Conservation (phyloP, 2,113 vertebrate species). For the Salvelinus alpinus region DNA sequence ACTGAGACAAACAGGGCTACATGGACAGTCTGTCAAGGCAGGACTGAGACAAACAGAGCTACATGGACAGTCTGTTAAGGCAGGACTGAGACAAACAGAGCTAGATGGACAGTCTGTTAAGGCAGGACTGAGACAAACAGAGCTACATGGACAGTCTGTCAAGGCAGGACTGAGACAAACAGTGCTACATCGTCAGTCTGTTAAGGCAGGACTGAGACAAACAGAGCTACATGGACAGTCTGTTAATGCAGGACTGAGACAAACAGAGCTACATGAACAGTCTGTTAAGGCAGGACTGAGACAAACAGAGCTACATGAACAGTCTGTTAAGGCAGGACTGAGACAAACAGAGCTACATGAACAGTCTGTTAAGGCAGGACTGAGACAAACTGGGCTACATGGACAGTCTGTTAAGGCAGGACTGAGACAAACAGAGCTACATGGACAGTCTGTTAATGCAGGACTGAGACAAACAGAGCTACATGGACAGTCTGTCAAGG, state of each 20-base stretch:
- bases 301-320: conserved; percentile 21
- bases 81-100: conserved; percentile 24
- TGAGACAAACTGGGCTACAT: conserved; percentile 29
- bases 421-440: conserved; percentile 28
- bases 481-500: too few relatives aligned
- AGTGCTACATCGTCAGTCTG: conserved; percentile 1
- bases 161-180: conserved; percentile 18
- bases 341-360: conserved; percentile 28
- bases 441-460: too few relatives aligned
- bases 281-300: neutral
- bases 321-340: too few relatives aligned
- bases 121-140: conserved; percentile 18
- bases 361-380: too few relatives aligned
- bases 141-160: neutral
- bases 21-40: too few relatives aligned
- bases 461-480: conserved; percentile 28
- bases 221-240: conserved; percentile 8
- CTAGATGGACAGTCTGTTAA: neutral
- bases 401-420: too few relatives aligned
- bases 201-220: conserved; percentile 11
- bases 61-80: too few relatives aligned
- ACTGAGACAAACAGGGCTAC: conserved; percentile 28
- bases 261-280: conserved; percentile 14
- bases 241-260: conserved; percentile 1
- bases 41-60: conserved; percentile 28